phyloP scores from a whole-genome alignment of 2,888 invertebrate species.

The Heliconius erato region DNA sequence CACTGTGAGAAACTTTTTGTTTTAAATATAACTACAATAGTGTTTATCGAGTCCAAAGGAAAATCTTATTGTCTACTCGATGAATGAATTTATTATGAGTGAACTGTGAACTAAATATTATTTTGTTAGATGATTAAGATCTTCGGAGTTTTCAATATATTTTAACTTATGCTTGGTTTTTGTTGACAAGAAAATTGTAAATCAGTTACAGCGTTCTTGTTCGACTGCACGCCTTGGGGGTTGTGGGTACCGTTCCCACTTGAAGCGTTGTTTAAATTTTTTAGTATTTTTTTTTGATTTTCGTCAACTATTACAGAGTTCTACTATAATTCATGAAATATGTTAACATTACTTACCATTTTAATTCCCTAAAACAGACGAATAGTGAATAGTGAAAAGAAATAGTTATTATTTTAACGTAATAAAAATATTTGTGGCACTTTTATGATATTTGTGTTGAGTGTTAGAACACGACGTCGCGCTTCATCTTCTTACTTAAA shows the following conservation, averaged over 20 bases:
- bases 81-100: constrained; percentile 35
- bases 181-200: no score
- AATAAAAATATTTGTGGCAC: no score
- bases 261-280: no score
- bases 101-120: constrained; percentile 15
- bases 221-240: not conserved
- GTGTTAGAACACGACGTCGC: no score
- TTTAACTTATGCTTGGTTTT: not conserved
- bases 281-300: not conserved
- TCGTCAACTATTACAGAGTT: no score
- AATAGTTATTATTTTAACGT: no score
- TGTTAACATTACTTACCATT: no score
- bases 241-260: no score
- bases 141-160: not conserved
- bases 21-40: constrained; percentile 56
- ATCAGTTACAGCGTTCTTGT: not conserved
- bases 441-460: no score
- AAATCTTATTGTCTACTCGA: constrained; percentile 49
- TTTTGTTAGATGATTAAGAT: not conserved
- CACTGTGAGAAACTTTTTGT: constrained; percentile 57
- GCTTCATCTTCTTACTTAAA: fast-evolving
- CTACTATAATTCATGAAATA: no score
- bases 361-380: no score
- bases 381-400: no score
- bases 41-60: constrained; percentile 59